Evolutionary conservation across 2,113 vertebrate species (phyloP), one percentile per base, ranked within the genome.

Genomic region (Poeciliopsis turrubarensis): DNA sequence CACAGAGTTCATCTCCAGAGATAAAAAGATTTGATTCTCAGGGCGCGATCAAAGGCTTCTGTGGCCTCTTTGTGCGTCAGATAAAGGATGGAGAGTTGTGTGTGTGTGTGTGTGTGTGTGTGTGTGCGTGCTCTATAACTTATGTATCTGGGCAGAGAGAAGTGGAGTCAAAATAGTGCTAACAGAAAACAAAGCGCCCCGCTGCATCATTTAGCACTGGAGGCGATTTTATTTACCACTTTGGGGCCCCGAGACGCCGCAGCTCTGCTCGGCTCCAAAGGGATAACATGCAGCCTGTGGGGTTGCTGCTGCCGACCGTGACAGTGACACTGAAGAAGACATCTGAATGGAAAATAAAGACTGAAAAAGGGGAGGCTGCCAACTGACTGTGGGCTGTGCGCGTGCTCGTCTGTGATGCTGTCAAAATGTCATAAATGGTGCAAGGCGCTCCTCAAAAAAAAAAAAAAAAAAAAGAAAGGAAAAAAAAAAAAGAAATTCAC

Each of bases 341-440:
- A 69, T 81, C 29, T 74, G 75, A 76, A 60, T 60, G 61, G 66
- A 67, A 78, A 70, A 60, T 27, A 64, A 66, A 4, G 31, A 72
- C 32, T 67, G 32, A 64, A 60, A 37, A 1, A 39, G 25, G 78
- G 14, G 70, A 54, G 47, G 79, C 82, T 82, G 81, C 79, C 70
- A 60, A 6, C 73, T 74, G 72, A 73, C 64, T 26, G 75, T 73
- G 83, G 81, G 77, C 44, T 79, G 89, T 89, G 82, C 79, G 83
- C n/a, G 69, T 85, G 60, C 80, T 78, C 13, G 79, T 66, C 83
- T 86, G 61, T 77, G 60, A 71, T 29, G 70, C 80, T 87, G 86
- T 90, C 89, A 85, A 83, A 87, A 80, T 82, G 80, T 90, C 89
- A 89, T 73, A 85, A 47, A 86, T 67, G 82, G 88, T 31, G 68